Conservation (phyloP, 53 echinoderm and acorn worm species). For the Mesocentrotus franciscanus region DNA sequence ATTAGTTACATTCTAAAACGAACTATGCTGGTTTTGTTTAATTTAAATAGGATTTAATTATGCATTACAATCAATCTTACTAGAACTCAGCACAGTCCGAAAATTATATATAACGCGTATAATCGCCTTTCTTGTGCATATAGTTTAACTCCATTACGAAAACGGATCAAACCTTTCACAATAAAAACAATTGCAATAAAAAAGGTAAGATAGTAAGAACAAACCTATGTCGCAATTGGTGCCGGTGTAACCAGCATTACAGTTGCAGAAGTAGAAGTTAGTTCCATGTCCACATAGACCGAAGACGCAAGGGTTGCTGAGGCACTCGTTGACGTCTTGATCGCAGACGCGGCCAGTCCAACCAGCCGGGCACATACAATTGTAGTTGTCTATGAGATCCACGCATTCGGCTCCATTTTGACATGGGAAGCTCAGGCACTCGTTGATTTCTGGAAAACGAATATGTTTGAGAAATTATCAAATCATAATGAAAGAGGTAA, state of each 20-base stretch:
- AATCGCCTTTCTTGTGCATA: no score
- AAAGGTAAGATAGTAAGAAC: neutral
- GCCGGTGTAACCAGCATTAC: constrained; percentile 44
- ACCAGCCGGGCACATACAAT: neutral
- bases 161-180: no score
- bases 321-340: constrained; percentile 33
- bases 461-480: neutral
- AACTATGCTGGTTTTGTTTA: neutral
- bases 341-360: neutral
- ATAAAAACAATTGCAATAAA: neutral
- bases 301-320: constrained; percentile 32
- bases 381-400: neutral
- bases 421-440: constrained; percentile 43
- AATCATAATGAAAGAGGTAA: neutral
- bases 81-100: no score
- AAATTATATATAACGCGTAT: no score
- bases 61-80: neutral
- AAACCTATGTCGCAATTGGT: constrained; percentile 9
- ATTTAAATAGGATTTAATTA: neutral
- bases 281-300: constrained; percentile 35
- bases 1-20: neutral
- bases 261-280: constrained; percentile 53
- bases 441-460: constrained; percentile 39
- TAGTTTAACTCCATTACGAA: no score
- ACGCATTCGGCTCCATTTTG: neutral